Conservation (phyloP, 2,888 invertebrate genomes). For the Syrista parreyssii region DNA sequence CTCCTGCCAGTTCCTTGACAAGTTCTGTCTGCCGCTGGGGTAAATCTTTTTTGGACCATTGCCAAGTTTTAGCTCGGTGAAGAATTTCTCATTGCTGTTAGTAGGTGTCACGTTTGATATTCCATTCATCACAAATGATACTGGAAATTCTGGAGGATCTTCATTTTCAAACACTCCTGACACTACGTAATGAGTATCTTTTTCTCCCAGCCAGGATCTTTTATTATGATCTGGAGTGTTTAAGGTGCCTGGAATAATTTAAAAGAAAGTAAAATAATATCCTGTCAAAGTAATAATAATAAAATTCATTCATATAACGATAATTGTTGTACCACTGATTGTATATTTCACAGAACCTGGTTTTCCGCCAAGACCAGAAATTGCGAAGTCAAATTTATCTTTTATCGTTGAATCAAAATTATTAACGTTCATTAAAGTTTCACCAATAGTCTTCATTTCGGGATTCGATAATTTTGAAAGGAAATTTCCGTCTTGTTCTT, state of each 20-base stretch:
- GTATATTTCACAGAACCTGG: slow-evolving; percentile 14
- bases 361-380: slow-evolving; percentile 13
- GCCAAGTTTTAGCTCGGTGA: slow-evolving; percentile 36
- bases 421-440: not conserved
- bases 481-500: not conserved
- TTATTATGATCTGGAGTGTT: slow-evolving; percentile 28
- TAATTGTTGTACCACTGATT: slow-evolving; percentile 14
- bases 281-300: not conserved
- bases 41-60: slow-evolving; percentile 30
- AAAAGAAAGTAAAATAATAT: not conserved
- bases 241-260: slow-evolving; percentile 12
- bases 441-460: not conserved
- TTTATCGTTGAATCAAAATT: not conserved
- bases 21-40: slow-evolving; percentile 48
- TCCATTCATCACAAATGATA: slow-evolving; percentile 43
- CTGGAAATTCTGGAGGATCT: slow-evolving; percentile 32
- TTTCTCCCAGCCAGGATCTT: slow-evolving; percentile 39
- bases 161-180: slow-evolving; percentile 36
- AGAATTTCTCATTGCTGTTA: slow-evolving; percentile 50
- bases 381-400: slow-evolving; percentile 17
- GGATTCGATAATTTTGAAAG: not conserved
- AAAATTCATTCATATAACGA: not conserved
- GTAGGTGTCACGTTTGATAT: slow-evolving; percentile 41
- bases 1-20: slow-evolving; percentile 56
- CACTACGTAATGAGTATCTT: slow-evolving; percentile 40